Base-by-base conservation (phyloP, 2,888 invertebrate species). In the Philonicus albiceps region DNA sequence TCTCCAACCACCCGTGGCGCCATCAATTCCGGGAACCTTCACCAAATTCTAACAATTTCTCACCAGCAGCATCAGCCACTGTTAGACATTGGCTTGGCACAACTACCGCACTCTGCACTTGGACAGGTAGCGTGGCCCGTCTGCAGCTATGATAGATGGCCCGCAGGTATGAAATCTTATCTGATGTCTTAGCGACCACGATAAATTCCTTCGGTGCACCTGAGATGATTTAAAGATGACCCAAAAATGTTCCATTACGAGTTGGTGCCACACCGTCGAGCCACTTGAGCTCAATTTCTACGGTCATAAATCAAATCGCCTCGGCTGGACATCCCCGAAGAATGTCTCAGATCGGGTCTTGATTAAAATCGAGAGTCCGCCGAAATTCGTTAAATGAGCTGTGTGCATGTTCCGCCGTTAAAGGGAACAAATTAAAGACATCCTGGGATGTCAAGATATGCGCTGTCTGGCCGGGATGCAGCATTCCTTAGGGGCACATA, bases 211-310 rank as follows among this genome's bases (percentile, higher is more conserved):
- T 8, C 19, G 8, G 16, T 40, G 43, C 40, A 40, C 76, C 76
- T 40, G 40, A 76, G n/a, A 76, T 76, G 40, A 76, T 76, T 76
- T 76, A 76, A 43, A 76, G 76, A 76, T 76, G 76, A 76, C 76
- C 76, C 76, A 27, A 40, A 76, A 27, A 76, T 34, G 27, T 34
- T 34, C 74, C 74, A 43, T 76, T 37, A 76, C 43, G 43, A 22
- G 76, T 3, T 19, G 7, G 0, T 19, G 40, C 34, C 37, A 16
- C 64, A 64, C 64, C 27, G 64, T 64, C 49, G 37, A 27, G 49
- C 53, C 53, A 30, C 11, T 80, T 16, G 16, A 31, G 30, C 13
- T 53, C 80, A 49, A 80, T 80, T 80, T 27, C 80, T 40, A n/a
- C 6, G 43, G 30, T 22, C 22, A 80, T 80, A 30, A 80, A 80